Base-by-base conservation (phyloP, 2,888 invertebrate genomes). In the Campaea margaritaria region DNA sequence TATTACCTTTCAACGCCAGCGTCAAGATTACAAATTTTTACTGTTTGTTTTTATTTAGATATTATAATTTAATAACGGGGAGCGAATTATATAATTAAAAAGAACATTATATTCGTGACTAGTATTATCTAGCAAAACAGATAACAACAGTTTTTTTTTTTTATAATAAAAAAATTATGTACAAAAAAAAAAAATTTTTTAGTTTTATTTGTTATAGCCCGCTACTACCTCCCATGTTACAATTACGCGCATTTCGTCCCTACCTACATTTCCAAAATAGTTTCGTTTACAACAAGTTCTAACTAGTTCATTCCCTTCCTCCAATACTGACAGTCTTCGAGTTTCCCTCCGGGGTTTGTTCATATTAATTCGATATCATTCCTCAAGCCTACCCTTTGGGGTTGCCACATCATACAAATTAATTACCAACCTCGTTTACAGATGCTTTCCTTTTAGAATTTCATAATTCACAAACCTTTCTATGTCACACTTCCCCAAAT, bases 261-360 rank as follows among this genome's bases (percentile, higher is more conserved):
- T 54, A 41, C 46, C 45, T 34, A 50, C 50, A 46, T 50, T 27
- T 21, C 13, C 16, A 50, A 50, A 39, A 56, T 49, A 49, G 36
- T 56, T 49, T 42, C 38, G 2, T 38, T 38, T n/a, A 55, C 10
- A 39, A 45, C 21, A 45, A 49, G 9, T 27, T 44, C 5, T 21
- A 21, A n/a, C 5, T 21, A 3, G 21, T 15, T 4, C 27, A 21
- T 38, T 13, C 44, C 31, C 49, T 48, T 36, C 48, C 47, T 52
- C 42, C 43, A 15, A 43, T 43, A 51, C 46, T 28, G 44, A 45
- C 41, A 58, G 58, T 58, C 58, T 58, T 58, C 48, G 38, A 38
- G n/a, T 53, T 49, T 49, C 58, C 58, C 49, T 53, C 34, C 42
- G 53, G 53, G 58, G 58, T 49, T 53, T 36, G 47, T n/a, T 38